Percentiles rank a stretch among this genome's conserved stretches.
Conservation (phyloP, 2,113 vertebrate genomes). For the Eonycteris spelaea region DNA sequence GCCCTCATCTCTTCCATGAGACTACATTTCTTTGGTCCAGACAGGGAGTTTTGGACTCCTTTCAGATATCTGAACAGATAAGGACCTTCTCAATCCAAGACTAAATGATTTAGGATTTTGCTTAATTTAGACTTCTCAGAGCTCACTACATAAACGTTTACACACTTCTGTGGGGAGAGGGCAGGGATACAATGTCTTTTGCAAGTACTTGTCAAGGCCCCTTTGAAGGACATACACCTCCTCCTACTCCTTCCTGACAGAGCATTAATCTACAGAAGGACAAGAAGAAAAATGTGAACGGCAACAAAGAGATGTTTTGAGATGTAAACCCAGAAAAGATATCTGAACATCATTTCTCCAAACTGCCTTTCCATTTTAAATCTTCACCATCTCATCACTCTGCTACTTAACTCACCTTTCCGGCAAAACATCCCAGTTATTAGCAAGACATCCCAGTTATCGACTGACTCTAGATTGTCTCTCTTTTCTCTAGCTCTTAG, state of each 20-base stretch:
- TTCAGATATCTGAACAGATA: constrained; percentile 75
- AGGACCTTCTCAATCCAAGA: constrained; percentile 62
- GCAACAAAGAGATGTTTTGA: neutral
- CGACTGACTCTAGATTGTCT: neutral
- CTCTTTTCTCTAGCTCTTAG: neutral
- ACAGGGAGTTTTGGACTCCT: constrained; percentile 86
- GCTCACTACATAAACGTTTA: constrained; percentile 70
- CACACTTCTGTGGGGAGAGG: constrained; percentile 84
- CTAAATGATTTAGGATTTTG: neutral
- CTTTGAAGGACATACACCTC: constrained; percentile 84
- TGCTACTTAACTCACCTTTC: neutral
- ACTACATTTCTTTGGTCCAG: constrained; percentile 88
- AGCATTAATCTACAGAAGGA: constrained; percentile 85
- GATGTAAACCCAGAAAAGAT: neutral
- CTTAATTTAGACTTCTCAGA: neutral
- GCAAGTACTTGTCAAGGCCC: constrained; percentile 90
- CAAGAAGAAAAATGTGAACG: neutral
- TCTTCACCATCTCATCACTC: neutral
- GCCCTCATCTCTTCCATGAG: constrained; percentile 83
- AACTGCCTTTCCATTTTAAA: neutral
- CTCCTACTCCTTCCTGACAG: constrained; percentile 89
- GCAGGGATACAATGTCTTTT: constrained; percentile 82
- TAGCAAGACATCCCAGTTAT: neutral
- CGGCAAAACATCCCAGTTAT: neutral
- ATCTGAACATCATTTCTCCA: neutral